Conservation (phyloP, 2,113 vertebrate genomes). For the Atrichornis clamosus region DNA sequence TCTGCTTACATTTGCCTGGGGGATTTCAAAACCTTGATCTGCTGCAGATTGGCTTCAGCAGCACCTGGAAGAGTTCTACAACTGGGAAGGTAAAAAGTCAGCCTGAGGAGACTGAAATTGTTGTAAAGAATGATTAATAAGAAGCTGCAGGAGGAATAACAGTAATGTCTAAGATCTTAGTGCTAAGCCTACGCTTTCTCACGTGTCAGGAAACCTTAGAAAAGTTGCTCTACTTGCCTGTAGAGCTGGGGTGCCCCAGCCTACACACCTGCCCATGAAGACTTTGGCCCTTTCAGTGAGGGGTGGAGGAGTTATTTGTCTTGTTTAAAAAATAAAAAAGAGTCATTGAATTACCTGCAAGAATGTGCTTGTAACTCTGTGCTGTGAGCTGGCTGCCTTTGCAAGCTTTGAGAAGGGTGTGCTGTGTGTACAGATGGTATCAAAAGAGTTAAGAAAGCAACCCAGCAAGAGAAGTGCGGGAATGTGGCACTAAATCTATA, state of each 20-base stretch:
- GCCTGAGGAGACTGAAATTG: not conserved
- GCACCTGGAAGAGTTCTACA: not conserved
- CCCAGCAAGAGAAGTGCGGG: not conserved
- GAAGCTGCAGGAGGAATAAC: not conserved
- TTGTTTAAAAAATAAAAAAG: not conserved
- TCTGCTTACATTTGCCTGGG: not conserved
- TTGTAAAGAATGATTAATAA: not conserved
- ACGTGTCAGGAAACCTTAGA: not conserved
- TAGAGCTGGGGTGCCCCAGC: not conserved
- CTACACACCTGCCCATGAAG: not conserved
- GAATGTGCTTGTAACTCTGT: not conserved
- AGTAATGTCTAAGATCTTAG: not conserved
- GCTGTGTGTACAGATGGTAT: not conserved
- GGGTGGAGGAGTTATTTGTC: not conserved
- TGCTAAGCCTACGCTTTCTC: not conserved
- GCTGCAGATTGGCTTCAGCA: not conserved
- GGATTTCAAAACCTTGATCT: not conserved
- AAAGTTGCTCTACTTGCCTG: not conserved
- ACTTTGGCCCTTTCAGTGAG: not conserved
- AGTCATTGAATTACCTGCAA: not conserved
- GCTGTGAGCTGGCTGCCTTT: not conserved
- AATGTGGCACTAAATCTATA: not conserved
- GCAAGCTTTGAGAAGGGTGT: not conserved
- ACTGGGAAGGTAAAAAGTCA: not conserved
- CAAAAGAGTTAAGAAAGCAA: not conserved